Evolutionary conservation across 2,797 vertebrate genomes (phyloP).

Genomic region (Ataeniobius toweri): DNA sequence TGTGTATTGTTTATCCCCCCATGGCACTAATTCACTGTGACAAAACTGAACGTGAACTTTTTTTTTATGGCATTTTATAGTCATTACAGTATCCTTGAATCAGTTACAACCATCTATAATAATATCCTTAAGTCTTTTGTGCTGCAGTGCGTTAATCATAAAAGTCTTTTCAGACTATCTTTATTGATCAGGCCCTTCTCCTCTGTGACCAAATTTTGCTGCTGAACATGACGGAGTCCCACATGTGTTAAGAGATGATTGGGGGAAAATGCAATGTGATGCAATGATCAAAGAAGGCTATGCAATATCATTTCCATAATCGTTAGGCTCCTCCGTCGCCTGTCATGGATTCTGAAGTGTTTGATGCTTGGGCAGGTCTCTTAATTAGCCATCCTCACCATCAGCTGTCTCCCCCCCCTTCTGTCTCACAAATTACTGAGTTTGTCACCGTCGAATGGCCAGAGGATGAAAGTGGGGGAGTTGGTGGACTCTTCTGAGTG

Average conservation of each 20-base stretch:
- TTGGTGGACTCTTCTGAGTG: conserved; percentile 43
- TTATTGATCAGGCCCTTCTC: conserved; percentile 77
- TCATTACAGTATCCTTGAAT: conserved; percentile 66
- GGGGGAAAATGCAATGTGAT: conserved; percentile 80
- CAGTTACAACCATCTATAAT: conserved; percentile 68
- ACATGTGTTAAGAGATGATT: conserved; percentile 73
- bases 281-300: conserved; percentile 82
- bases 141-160: conserved; percentile 65
- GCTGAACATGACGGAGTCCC: conserved; percentile 73
- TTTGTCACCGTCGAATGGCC: conserved; percentile 61
- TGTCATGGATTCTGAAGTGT: conserved; percentile 77
- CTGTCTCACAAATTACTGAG: conserved; percentile 71
- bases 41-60: conserved; percentile 56
- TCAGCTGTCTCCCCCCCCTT: conserved; percentile 74
- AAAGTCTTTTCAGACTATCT: conserved; percentile 73
- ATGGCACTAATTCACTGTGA: conserved; percentile 62
- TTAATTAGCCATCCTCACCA: conserved; percentile 79
- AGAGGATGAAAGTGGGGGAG: conserved; percentile 47
- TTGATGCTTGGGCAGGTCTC: conserved; percentile 82
- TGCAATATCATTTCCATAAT: conserved; percentile 85
- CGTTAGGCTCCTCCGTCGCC: conserved; percentile 73
- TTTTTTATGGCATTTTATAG: conserved; percentile 50
- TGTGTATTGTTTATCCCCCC: conserved; percentile 68
- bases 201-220: conserved; percentile 74
- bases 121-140: conserved; percentile 75